A percentile compares a stretch with the other conserved stretches of the same genome.
Evolutionary conservation across 2,113 vertebrate genomes (phyloP).

Genomic region (Trogon melanurus): DNA sequence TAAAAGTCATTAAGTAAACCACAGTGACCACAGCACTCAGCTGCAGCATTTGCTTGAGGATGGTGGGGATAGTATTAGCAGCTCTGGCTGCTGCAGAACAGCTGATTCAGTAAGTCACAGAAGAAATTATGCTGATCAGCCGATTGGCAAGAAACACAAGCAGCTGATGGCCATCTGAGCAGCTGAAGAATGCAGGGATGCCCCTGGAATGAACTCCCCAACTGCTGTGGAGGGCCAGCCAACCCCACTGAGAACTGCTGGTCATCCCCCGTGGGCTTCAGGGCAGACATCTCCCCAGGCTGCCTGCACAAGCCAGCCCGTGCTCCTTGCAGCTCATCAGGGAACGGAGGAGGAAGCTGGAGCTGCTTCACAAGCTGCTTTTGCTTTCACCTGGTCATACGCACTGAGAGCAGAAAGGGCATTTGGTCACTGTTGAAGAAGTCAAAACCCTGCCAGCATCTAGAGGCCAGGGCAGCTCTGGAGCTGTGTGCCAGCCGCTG

Average conservation of each 20-base stretch:
- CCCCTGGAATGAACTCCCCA: background rate
- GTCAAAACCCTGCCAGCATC: background rate
- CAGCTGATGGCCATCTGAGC: background rate
- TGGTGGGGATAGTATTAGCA: background rate
- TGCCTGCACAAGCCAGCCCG: background rate
- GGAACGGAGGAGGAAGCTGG: background rate
- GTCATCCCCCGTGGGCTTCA: fast-evolving
- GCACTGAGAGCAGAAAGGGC: background rate
- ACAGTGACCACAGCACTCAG: fast-evolving
- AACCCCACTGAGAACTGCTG: background rate
- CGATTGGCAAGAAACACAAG: background rate
- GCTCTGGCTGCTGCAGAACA: background rate
- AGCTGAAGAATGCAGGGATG: background rate
- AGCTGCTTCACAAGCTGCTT: background rate
- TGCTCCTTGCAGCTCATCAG: background rate
- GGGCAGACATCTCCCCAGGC: background rate
- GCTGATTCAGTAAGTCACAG: background rate
- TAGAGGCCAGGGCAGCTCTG: background rate
- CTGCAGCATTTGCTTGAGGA: background rate
- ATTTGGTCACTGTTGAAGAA: background rate
- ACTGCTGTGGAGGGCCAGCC: background rate
- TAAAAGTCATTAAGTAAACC: background rate
- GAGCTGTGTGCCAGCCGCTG: background rate
- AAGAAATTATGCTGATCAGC: background rate
- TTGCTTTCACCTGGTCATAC: background rate